phyloP scores from a whole-genome alignment of 2,888 invertebrate species.

The Heliconius cydno region DNA sequence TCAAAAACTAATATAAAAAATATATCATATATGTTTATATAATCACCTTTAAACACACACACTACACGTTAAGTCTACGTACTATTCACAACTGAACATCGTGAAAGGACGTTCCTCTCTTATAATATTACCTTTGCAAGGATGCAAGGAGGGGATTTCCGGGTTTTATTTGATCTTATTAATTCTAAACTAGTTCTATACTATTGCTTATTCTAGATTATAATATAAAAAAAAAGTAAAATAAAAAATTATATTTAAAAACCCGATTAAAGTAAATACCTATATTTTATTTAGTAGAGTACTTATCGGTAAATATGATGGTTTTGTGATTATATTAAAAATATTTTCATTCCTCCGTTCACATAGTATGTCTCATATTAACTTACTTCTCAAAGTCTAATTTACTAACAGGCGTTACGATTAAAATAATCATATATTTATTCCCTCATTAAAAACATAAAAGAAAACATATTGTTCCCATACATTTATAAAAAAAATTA shows the following conservation, averaged over 20 bases:
- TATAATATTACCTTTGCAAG: slow-evolving; percentile 59
- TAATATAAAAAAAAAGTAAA: neutral
- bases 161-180: slow-evolving; percentile 47
- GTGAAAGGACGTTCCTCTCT: slow-evolving; percentile 51
- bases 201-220: neutral
- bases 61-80: slow-evolving; percentile 38
- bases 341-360: too few relatives aligned
- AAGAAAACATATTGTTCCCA: too few relatives aligned
- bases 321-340: neutral
- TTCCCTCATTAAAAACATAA: too few relatives aligned
- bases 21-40: slow-evolving; percentile 25
- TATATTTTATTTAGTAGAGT: too few relatives aligned
- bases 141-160: slow-evolving; percentile 49
- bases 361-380: too few relatives aligned
- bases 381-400: too few relatives aligned
- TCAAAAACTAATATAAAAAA: slow-evolving; percentile 28
- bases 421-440: too few relatives aligned
- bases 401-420: too few relatives aligned
- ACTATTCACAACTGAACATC: slow-evolving; percentile 42
- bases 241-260: neutral
- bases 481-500: too few relatives aligned
- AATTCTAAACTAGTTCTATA: slow-evolving; percentile 16
- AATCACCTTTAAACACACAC: slow-evolving; percentile 45
- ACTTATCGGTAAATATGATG: neutral
- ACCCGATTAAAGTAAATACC: neutral